These are phyloP conservation scores for Chloroceryle amazona DNA, from an alignment of 2,797 vertebrate genomes.

Conservation along the genomic window DNA sequence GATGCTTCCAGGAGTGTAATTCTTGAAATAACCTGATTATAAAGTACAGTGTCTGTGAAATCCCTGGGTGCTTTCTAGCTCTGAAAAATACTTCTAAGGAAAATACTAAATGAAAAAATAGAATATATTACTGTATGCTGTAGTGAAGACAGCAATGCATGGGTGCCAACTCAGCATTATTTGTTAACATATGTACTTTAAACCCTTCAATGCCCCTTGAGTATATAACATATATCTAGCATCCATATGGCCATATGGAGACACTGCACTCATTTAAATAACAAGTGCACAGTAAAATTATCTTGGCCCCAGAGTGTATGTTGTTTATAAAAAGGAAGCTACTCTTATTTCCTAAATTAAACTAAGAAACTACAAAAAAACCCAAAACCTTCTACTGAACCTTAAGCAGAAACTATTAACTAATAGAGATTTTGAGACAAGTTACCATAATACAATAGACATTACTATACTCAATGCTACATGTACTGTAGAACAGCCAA, in stretches of 20 bases:
- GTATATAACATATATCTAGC: constrained; percentile 32
- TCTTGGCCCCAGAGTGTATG: constrained; percentile 31
- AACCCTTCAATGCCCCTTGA: constrained; percentile 50
- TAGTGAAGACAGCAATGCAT: background rate
- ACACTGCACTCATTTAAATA: constrained; percentile 56
- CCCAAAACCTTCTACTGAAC: background rate
- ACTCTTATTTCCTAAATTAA: constrained; percentile 17
- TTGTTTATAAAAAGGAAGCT: constrained; percentile 28
- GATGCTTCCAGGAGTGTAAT: background rate
- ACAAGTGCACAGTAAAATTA: constrained; percentile 58
- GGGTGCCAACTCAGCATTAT: constrained; percentile 24
- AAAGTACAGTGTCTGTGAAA: background rate
- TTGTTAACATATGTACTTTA: constrained; percentile 62
- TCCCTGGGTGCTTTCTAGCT: background rate
- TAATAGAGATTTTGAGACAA: background rate
- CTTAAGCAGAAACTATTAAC: background rate
- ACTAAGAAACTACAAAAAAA: background rate
- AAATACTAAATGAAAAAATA: background rate
- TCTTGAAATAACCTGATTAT: constrained; percentile 7
- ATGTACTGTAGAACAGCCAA: background rate
- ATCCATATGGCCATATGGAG: constrained; percentile 57
- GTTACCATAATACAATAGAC: background rate
- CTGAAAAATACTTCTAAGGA: background rate
- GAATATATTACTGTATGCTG: background rate
- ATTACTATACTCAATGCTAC: background rate